phyloP scores from a whole-genome alignment of 2,113 vertebrate genomes.

The Nymphicus hollandicus region DNA sequence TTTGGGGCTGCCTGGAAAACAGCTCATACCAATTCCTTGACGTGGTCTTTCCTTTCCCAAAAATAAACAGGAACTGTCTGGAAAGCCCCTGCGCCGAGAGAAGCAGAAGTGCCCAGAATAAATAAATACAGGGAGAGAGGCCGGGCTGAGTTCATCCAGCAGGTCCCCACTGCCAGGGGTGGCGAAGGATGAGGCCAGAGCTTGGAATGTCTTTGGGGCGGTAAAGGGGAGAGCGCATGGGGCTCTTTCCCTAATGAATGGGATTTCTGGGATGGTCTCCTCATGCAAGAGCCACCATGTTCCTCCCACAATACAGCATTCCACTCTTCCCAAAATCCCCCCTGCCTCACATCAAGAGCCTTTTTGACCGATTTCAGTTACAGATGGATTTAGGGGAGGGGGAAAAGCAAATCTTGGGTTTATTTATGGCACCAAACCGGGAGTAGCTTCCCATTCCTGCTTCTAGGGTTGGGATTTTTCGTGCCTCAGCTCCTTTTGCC shows the following conservation, averaged over 20 bases:
- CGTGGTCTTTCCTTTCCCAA: neutral
- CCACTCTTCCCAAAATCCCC: neutral
- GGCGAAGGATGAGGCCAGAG: neutral
- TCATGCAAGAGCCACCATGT: fast-evolving
- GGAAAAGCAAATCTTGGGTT: neutral
- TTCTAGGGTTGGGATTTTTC: neutral
- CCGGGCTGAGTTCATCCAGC: neutral
- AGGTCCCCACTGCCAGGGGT: neutral
- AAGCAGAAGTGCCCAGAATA: neutral
- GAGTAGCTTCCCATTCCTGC: neutral
- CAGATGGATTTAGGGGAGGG: neutral
- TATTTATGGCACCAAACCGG: fast-evolving
- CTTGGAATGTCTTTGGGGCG: neutral
- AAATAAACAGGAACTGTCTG: constrained; percentile 47
- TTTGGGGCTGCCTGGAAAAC: neutral
- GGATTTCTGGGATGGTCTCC: neutral
- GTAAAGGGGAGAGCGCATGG: neutral
- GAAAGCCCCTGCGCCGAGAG: neutral
- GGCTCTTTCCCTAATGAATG: neutral
- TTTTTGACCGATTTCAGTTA: neutral
- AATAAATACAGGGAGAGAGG: neutral
- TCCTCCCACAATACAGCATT: neutral
- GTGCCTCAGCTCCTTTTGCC: neutral
- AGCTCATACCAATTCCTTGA: constrained; percentile 31
- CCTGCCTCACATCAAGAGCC: fast-evolving